phyloP scores from a whole-genome alignment of 2,888 invertebrate species.

The Desoria tigrina region DNA sequence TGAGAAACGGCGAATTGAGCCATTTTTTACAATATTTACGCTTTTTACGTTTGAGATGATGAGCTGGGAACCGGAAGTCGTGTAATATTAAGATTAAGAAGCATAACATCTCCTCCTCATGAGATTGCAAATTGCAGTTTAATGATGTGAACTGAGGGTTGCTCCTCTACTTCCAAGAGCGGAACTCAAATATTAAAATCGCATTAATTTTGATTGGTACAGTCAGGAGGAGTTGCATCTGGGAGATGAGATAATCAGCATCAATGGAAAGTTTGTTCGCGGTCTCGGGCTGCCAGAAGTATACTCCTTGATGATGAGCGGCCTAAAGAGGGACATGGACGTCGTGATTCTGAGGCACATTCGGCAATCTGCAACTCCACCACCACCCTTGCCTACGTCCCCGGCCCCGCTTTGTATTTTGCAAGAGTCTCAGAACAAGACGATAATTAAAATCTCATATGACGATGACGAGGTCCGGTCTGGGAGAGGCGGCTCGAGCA shows the following conservation, averaged over 20 bases:
- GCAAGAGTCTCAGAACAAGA: slow-evolving; percentile 49
- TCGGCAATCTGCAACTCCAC: slow-evolving; percentile 14
- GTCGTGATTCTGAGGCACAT: slow-evolving; percentile 42
- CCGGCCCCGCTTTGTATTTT: slow-evolving; percentile 34
- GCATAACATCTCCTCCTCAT: background rate
- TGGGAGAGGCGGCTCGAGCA: background rate
- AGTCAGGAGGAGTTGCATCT: slow-evolving; percentile 79
- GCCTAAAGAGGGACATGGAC: slow-evolving; percentile 50
- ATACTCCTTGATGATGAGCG: slow-evolving; percentile 56
- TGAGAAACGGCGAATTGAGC: background rate
- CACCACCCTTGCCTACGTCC: slow-evolving; percentile 27
- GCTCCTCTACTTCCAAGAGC: background rate
- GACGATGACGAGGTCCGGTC: slow-evolving; percentile 30
- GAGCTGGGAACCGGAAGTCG: background rate
- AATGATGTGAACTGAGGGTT: background rate
- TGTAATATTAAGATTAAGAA: background rate
- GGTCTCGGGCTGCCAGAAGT: slow-evolving; percentile 71
- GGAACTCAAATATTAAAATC: slow-evolving; percentile 9
- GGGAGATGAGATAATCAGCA: slow-evolving; percentile 86
- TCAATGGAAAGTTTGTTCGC: slow-evolving; percentile 78
- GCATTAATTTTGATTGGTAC: slow-evolving; percentile 47
- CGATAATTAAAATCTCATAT: slow-evolving; percentile 53
- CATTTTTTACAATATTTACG: background rate
- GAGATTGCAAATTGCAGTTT: background rate
- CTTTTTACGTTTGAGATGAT: background rate